Evolutionary conservation across 35 echinoderm and acorn worm genomes (phyloP), one percentile per base, ranked within the genome.

Genomic region (Nesometra sesokonis): DNA sequence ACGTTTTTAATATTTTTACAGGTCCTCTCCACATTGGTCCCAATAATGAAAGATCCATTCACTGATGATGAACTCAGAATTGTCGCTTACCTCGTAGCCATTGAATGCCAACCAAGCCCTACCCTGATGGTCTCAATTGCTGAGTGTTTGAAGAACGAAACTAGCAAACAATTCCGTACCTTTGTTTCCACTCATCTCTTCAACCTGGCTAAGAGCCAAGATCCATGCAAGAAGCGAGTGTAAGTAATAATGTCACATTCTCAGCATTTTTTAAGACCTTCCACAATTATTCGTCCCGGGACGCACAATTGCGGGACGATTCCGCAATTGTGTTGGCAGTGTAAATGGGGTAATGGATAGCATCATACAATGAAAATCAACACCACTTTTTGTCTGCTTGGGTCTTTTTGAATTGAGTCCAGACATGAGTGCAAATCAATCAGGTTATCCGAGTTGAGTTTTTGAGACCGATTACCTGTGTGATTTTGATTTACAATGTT

Each of bases 141-240:
- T 40, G 83, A 91, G 79, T 36, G 86, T 15, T 4, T 86, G n/a
- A 91, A 86, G 76, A 86, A 82, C n/a, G 84, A 85, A 77, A 91
- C 84, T 15, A 86, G 77, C 77, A 77, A 32, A 47, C 83, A 91
- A 46, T 77, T 91, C 77, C 32, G 78, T 2, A 34, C 77, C 0
- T 91, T 91, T 47, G 84, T 91, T 27, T 86, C 33, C n/a, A 35
- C 84, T 11, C 89, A 91, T 78, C 38, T 91, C 0, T 86, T 43
- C 77, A 57, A 80, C 39, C 34, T 86, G 0, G 76, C 89, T 27
- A 80, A 86, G 29, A 47, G 30, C 33, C 27, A 36, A 36, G 32
- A 80, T 36, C 89, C 89, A 79, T 57, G 31, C 37, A 79, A 80
- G 38, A 86, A 86, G 39, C 80, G 80, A 29, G 0, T 47, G 89